Conservation (phyloP, 2,888 invertebrate species). For the Ferdinandea cuprea region DNA sequence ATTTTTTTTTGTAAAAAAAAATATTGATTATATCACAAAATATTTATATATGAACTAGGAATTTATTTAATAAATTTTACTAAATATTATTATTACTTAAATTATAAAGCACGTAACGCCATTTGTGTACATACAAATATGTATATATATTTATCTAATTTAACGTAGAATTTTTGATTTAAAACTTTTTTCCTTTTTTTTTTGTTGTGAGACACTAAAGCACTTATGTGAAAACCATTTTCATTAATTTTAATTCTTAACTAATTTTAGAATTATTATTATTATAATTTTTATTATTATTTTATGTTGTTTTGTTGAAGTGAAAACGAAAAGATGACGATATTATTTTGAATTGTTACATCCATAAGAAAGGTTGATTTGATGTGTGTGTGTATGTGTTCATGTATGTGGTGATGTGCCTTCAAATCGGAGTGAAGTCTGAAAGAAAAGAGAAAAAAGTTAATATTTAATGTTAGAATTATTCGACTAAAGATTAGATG, state of each 20-base stretch:
- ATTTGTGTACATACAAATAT: conserved; percentile 46
- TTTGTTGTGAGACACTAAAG: conserved; percentile 70
- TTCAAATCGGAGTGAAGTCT: conserved; percentile 44
- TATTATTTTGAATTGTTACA: conserved; percentile 40
- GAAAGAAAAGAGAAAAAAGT: conserved; percentile 24
- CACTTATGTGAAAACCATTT: conserved; percentile 75
- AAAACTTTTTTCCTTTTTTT: conserved; percentile 28
- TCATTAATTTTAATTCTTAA: conserved; percentile 35
- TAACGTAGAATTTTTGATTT: conserved; percentile 47
- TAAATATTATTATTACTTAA: conserved; percentile 46
- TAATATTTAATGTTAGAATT: not conserved
- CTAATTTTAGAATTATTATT: conserved; percentile 6
- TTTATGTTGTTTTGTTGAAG: conserved; percentile 34
- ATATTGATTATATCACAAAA: conserved; percentile 63
- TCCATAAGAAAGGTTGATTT: conserved; percentile 27
- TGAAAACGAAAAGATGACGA: conserved; percentile 32
- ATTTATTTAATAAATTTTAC: conserved; percentile 45
- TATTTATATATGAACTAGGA: conserved; percentile 44
- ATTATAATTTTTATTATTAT: conserved; percentile 31
- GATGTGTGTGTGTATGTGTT: not conserved
- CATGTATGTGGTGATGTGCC: not conserved
- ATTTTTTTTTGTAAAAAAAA: conserved; percentile 35
- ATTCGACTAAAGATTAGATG: too few species aligned
- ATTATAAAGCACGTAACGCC: conserved; percentile 60
- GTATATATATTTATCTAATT: conserved; percentile 51